Evolutionary conservation across 1,140 invertebrate genomes (phyloP).

Genomic region (Drosophila trapezifrons): DNA sequence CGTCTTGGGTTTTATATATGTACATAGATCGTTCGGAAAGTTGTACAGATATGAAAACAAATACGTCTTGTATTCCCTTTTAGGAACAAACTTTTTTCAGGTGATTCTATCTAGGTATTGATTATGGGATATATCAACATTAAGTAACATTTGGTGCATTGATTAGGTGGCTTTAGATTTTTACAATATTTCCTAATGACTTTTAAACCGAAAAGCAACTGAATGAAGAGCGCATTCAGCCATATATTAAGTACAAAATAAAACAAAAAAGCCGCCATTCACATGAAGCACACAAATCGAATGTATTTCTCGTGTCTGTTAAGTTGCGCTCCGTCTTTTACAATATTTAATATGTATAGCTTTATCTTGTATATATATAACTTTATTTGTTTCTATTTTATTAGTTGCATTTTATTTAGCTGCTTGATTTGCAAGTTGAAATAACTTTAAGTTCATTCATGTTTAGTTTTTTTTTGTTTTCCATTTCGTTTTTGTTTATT

Average conservation of each 20-base stretch:
- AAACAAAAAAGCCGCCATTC: constrained; percentile 27
- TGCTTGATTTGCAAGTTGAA: constrained; percentile 42
- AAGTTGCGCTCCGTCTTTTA: constrained; percentile 47
- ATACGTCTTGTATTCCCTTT: not conserved
- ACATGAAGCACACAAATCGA: constrained; percentile 35
- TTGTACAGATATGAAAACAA: constrained; percentile 2
- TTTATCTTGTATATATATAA: constrained; percentile 25
- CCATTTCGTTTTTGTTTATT: constrained; percentile 27
- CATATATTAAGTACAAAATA: constrained; percentile 9
- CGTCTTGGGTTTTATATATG: constrained; percentile 18
- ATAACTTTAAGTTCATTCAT: constrained; percentile 73
- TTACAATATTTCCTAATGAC: constrained; percentile 6
- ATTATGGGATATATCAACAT: constrained; percentile 12
- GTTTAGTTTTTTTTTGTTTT: constrained; percentile 9
- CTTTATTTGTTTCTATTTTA: constrained; percentile 41
- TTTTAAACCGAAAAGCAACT: constrained; percentile 2
- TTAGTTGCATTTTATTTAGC: constrained; percentile 37
- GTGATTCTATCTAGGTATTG: constrained; percentile 34
- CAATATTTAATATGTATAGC: constrained; percentile 35
- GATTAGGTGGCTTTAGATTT: constrained; percentile 18
- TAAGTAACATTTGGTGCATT: constrained; percentile 50
- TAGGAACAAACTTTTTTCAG: constrained; percentile 18
- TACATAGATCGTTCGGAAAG: constrained; percentile 17
- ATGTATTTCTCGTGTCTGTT: constrained; percentile 45
- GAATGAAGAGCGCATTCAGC: not conserved